A percentile compares a stretch with the other conserved stretches of the same genome.
These are phyloP conservation scores for Rhinoraja longicauda DNA, from an alignment of 2,797 vertebrate species.

Conservation along the genomic window DNA sequence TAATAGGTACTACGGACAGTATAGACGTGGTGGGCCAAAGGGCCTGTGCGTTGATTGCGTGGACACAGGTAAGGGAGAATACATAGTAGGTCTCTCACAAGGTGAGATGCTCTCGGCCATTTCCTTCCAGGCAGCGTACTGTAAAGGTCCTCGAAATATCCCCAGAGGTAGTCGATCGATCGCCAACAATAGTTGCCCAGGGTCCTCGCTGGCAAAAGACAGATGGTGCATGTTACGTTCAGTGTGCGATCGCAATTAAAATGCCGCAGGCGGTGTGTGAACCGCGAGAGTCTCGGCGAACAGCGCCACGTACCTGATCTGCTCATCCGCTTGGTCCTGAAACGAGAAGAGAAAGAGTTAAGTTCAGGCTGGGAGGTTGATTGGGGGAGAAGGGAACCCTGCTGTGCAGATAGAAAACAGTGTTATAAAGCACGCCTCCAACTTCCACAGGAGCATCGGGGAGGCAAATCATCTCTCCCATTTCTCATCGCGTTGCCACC, in stretches of 20 bases:
- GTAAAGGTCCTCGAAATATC: slow-evolving; percentile 8
- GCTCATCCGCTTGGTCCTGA: neutral
- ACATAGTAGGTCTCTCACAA: neutral
- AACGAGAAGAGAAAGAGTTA: neutral
- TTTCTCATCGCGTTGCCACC: too few relatives aligned
- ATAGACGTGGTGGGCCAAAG: too few relatives aligned
- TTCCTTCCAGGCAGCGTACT: slow-evolving; percentile 20
- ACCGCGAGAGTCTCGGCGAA: neutral
- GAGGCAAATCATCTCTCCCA: too few relatives aligned
- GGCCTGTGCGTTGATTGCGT: too few relatives aligned
- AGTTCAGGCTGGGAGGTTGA: neutral
- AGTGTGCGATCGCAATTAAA: neutral
- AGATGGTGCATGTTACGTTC: neutral
- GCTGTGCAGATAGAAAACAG: neutral
- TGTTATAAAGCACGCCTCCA: neutral
- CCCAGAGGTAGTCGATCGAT: neutral
- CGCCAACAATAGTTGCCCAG: neutral
- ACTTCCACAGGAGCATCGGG: too few relatives aligned
- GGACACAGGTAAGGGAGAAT: too few relatives aligned
- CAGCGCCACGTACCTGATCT: neutral
- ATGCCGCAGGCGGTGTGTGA: neutral
- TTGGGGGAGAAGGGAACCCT: neutral
- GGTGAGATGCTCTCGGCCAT: neutral
- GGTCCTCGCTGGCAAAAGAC: neutral
- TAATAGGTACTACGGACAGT: too few relatives aligned